These are phyloP conservation scores for Oscheius sp. DNA, from an alignment of 2,888 invertebrate species.

Conservation along the genomic window DNA sequence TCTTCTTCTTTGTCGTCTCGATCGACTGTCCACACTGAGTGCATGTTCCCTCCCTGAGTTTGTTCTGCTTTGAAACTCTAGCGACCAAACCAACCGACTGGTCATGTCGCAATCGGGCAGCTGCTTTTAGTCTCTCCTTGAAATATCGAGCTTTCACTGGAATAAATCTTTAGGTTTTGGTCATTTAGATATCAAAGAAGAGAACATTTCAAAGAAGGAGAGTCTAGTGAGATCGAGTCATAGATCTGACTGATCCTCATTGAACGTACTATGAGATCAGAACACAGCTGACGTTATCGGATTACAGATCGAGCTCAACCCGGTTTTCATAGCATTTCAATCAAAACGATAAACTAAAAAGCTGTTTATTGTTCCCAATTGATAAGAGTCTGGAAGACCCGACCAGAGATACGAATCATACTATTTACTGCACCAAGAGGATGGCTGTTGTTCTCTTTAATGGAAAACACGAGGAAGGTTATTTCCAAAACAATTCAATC, in stretches of 20 bases:
- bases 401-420: no score
- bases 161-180: neutral
- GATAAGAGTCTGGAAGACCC: no score
- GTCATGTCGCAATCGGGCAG: conserved; percentile 1
- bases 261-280: neutral
- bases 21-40: conserved; percentile 1
- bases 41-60: conserved; percentile 3
- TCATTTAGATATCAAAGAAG: neutral
- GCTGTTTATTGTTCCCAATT: no score
- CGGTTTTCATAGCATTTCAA: no score
- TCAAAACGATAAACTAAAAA: no score
- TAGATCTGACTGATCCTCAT: neutral
- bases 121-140: neutral
- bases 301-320: no score
- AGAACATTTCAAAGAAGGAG: neutral
- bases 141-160: neutral
- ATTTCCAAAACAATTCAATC: no score
- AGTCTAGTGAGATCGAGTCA: neutral
- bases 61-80: neutral
- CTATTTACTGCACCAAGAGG: no score
- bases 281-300: no score
- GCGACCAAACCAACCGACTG: conserved; percentile 17
- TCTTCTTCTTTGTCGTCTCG: conserved; percentile 15
- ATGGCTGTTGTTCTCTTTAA: no score
- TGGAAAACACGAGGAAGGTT: no score